phyloP scores from a whole-genome alignment of 2,113 vertebrate genomes.

The Aegotheles bennettii region DNA sequence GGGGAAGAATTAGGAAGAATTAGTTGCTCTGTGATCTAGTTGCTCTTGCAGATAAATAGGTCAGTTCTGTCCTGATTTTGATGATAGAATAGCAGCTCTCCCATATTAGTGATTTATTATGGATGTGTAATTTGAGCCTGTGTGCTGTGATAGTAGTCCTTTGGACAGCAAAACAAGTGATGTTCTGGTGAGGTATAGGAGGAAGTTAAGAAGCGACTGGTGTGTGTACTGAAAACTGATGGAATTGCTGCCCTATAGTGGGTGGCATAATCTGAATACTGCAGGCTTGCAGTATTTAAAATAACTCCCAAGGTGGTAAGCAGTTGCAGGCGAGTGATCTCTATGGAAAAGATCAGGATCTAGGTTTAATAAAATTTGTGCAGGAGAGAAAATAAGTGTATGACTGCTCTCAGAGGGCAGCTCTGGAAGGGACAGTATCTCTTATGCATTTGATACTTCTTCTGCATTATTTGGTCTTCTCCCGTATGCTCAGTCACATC shows the following conservation, averaged over 20 bases:
- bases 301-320: neutral
- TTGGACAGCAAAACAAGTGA: neutral
- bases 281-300: neutral
- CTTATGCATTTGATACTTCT: neutral
- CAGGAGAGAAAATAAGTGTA: neutral
- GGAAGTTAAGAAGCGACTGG: neutral
- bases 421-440: neutral
- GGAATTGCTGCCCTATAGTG: neutral
- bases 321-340: neutral
- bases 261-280: neutral
- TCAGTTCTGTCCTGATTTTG: neutral
- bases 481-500: neutral
- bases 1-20: neutral
- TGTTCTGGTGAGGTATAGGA: neutral
- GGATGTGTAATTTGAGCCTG: neutral
- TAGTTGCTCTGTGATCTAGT: neutral
- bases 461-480: neutral
- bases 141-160: neutral
- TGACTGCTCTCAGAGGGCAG: neutral
- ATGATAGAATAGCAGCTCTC: neutral
- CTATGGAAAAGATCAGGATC: neutral
- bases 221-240: neutral
- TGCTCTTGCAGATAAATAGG: neutral
- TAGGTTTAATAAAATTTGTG: neutral
- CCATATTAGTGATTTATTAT: neutral